Conservation (phyloP, 2,113 vertebrate genomes). For the Nipponia nippon region DNA sequence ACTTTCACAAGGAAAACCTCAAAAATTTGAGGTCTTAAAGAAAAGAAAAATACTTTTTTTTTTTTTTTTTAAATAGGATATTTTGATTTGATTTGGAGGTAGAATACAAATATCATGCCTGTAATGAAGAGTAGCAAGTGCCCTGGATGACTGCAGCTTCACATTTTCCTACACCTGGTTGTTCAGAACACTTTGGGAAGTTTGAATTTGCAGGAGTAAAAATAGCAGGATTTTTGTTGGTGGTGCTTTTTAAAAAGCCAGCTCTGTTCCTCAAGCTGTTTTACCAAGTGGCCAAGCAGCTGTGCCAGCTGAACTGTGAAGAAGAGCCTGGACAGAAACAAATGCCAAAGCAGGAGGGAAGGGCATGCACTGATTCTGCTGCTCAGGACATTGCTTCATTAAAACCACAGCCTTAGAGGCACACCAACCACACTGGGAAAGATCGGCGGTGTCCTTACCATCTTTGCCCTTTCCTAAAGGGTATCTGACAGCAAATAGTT, state of each 20-base stretch:
- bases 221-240: background rate
- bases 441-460: background rate
- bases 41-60: background rate
- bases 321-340: constrained; percentile 14
- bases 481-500: background rate
- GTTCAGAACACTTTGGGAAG: background rate
- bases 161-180: background rate
- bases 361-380: constrained; percentile 43
- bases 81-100: background rate
- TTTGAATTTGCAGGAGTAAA: background rate
- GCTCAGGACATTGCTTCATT: background rate
- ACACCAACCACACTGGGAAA: background rate
- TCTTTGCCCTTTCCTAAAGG: background rate
- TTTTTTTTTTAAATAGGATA: background rate
- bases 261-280: background rate
- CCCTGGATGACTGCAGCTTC: background rate
- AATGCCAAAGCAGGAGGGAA: constrained; percentile 36
- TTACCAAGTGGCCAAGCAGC: background rate
- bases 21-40: background rate
- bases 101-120: background rate
- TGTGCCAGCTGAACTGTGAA: constrained; percentile 37
- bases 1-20: background rate
- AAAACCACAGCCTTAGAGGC: background rate
- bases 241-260: background rate
- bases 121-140: rapidly evolving